Conservation (phyloP, 2,797 vertebrate species). For the Ispidina lecontei region DNA sequence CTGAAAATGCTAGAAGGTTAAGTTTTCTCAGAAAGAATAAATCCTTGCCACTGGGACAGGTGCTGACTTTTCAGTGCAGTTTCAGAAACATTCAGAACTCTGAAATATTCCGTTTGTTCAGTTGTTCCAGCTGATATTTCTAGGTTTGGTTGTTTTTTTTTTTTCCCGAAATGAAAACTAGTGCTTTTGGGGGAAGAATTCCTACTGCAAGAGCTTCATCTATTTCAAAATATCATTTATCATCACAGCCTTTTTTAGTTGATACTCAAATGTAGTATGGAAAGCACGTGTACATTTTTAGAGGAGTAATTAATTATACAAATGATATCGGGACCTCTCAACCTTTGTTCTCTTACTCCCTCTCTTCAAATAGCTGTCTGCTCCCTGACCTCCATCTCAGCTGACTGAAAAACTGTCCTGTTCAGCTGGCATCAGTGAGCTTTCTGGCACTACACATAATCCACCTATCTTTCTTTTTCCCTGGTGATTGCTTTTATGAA, state of each 20-base stretch:
- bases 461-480: neutral
- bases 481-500: neutral
- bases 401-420: neutral
- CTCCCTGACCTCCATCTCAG: neutral
- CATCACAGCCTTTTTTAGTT: neutral
- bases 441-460: neutral
- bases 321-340: neutral
- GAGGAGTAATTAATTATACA: neutral
- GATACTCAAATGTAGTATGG: neutral
- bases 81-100: neutral
- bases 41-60: neutral
- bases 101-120: neutral
- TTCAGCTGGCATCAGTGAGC: neutral
- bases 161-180: neutral
- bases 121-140: neutral
- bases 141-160: neutral
- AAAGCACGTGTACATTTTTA: neutral
- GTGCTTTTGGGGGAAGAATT: accelerated
- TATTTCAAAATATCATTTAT: neutral
- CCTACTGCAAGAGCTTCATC: neutral
- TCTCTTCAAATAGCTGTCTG: neutral
- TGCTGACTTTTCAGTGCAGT: neutral
- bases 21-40: neutral
- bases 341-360: neutral
- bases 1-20: neutral